Evolutionary conservation across 1,140 invertebrate species (phyloP).

Genomic region (Xylocopa sonorina): DNA sequence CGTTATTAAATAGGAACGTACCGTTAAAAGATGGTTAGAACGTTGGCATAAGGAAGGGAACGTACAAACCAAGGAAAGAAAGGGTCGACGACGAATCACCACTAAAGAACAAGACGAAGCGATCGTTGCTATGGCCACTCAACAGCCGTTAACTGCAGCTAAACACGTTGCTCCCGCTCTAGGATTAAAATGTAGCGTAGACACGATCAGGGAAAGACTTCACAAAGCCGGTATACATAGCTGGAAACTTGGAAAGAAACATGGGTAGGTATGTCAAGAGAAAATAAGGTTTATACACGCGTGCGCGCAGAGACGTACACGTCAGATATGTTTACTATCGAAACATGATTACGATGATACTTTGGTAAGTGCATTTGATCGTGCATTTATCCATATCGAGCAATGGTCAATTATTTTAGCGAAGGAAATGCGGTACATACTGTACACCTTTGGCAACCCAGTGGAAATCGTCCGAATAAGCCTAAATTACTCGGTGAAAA

Average conservation of each 20-base stretch:
- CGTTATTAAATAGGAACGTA: slow-evolving; percentile 74
- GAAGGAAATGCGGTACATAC: slow-evolving; percentile 79
- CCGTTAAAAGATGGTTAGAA: slow-evolving; percentile 80
- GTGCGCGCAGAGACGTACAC: too few species aligned
- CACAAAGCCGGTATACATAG: slow-evolving; percentile 81
- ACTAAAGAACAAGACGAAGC: slow-evolving; percentile 80
- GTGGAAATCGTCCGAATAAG: slow-evolving; percentile 79
- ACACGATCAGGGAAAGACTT: slow-evolving; percentile 78
- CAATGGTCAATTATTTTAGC: slow-evolving; percentile 57
- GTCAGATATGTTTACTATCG: too few species aligned
- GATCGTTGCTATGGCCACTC: slow-evolving; percentile 79
- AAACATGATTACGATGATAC: too few species aligned
- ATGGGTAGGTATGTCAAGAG: slow-evolving; percentile 69
- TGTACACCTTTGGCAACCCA: slow-evolving; percentile 80
- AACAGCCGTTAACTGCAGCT: slow-evolving; percentile 79
- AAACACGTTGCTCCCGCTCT: slow-evolving; percentile 79
- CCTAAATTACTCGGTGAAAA: slow-evolving; percentile 70
- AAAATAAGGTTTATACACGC: too few species aligned
- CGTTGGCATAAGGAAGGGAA: slow-evolving; percentile 81
- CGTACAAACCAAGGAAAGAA: slow-evolving; percentile 80
- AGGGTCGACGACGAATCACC: slow-evolving; percentile 79
- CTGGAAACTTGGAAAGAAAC: slow-evolving; percentile 80
- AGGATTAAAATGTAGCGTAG: slow-evolving; percentile 80
- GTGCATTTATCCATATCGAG: background rate
- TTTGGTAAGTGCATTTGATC: background rate